Base-by-base conservation (phyloP, 2,113 vertebrate genomes). In the Ptychochromis oligacanthus region DNA sequence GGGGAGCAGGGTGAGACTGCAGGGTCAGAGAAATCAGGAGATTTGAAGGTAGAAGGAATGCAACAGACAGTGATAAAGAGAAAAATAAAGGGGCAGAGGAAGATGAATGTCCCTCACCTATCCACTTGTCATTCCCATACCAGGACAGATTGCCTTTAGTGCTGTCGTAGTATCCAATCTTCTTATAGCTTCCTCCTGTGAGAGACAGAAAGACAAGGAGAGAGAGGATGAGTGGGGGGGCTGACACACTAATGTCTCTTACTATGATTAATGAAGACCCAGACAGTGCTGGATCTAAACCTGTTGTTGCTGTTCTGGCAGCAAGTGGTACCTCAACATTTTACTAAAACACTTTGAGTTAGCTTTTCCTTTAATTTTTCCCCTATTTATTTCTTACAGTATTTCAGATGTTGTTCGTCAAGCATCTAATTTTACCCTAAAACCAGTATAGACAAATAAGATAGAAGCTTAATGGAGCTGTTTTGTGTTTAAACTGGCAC, bases 91-190 rank as follows among this genome's bases (percentile, higher is more conserved):
- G 43, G 40, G 43, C 62, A 14, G 75, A 75, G 54, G 36, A 84
- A 58, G 80, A 88, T 31, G 20, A 77, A 81, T 76, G 77, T 54
- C 72, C 17, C 96, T 97, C 80, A 97, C 97, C 97, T 28, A 98
- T 97, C 97, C 97, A 98, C 84, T 96, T 97, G 93, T 98, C 97
- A 11, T 96, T 97, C 89, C 96, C 96, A 86, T 96, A 97, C 97
- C 97, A 98, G 82, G 97, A 98, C 54, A 98, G 97, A 91, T 97
- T 97, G 89, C 97, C 97, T 94, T 98, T 98, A 52, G 96, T 97
- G 95, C 97, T 98, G 94, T 98, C 97, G 8, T 97, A 98, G 94
- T 98, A 98, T 52, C 97, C 97, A 4, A 98, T 98, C 95, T 98
- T 98, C 96, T 97, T 98, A 87, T 98, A 98, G 88, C 97, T 96